phyloP scores from a whole-genome alignment of 1,140 invertebrate genomes.

The Bombus balteatus region DNA sequence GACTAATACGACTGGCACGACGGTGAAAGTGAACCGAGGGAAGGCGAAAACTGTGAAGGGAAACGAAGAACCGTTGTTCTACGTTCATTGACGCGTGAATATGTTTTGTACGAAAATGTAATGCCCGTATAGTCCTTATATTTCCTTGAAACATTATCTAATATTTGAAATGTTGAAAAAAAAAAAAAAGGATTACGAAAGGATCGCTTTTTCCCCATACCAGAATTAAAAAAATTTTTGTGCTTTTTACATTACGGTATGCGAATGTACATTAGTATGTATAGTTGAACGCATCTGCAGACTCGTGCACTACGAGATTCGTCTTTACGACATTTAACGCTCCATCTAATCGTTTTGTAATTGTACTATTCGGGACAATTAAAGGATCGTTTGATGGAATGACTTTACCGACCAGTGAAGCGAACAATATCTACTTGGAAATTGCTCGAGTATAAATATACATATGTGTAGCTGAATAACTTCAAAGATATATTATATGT shows the following conservation, averaged over 20 bases:
- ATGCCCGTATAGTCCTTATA: too few species aligned
- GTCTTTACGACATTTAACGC: background rate
- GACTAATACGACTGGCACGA: background rate
- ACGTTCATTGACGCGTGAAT: too few species aligned
- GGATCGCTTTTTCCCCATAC: too few species aligned
- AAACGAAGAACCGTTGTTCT: background rate
- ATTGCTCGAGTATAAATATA: background rate
- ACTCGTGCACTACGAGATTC: too few species aligned
- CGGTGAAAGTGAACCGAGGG: slow-evolving; percentile 8
- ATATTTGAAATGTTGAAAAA: too few species aligned
- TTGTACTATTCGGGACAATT: background rate
- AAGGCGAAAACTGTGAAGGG: background rate
- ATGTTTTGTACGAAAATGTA: too few species aligned
- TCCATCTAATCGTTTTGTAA: background rate
- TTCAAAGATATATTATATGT: background rate
- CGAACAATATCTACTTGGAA: slow-evolving; percentile 2
- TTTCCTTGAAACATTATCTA: too few species aligned
- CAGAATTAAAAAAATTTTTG: too few species aligned
- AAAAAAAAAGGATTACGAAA: too few species aligned
- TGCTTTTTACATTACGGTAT: too few species aligned
- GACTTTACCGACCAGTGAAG: slow-evolving; percentile 25
- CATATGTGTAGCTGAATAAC: background rate
- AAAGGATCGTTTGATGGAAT: background rate
- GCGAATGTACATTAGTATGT: too few species aligned
- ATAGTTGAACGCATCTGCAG: too few species aligned